Evolutionary conservation across 2,888 invertebrate species (phyloP).

Genomic region (Lampropteryx suffumata): DNA sequence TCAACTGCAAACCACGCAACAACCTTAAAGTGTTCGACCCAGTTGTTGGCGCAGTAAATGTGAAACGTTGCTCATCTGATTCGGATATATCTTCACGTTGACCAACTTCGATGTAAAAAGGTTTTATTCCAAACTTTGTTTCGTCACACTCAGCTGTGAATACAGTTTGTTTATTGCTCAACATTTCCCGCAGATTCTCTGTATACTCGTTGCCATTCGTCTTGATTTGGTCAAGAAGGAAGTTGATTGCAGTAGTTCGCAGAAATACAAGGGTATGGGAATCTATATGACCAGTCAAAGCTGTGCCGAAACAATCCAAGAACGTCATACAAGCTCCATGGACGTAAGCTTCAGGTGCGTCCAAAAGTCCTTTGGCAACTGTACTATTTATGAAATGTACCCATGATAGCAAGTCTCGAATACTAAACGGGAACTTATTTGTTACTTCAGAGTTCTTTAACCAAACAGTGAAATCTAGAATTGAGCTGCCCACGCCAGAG

Average conservation of each 20-base stretch:
- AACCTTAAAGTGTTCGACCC: constrained; percentile 92
- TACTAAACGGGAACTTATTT: constrained; percentile 91
- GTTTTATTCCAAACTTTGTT: constrained; percentile 87
- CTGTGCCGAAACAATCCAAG: constrained; percentile 94
- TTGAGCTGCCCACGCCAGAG: constrained; percentile 85
- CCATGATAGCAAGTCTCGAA: constrained; percentile 97
- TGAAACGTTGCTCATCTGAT: constrained; percentile 76
- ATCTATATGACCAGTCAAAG: constrained; percentile 88
- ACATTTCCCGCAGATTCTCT: constrained; percentile 52
- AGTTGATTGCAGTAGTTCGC: constrained; percentile 78
- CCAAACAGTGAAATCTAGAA: constrained; percentile 92
- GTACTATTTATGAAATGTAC: constrained; percentile 92
- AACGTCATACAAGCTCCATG: constrained; percentile 97
- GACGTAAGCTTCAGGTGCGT: constrained; percentile 87
- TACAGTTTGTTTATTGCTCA: constrained; percentile 55
- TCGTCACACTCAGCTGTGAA: constrained; percentile 61
- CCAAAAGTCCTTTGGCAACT: constrained; percentile 64
- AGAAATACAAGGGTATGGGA: constrained; percentile 70
- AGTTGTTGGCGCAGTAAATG: constrained; percentile 90
- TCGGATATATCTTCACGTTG: constrained; percentile 40
- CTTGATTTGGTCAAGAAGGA: constrained; percentile 81
- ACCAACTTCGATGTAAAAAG: constrained; percentile 88
- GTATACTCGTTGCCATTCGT: constrained; percentile 63
- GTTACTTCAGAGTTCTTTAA: constrained; percentile 88
- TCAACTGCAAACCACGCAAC: constrained; percentile 93